Evolutionary conservation across 2,888 invertebrate genomes (phyloP).

Genomic region (Plebejus anna): DNA sequence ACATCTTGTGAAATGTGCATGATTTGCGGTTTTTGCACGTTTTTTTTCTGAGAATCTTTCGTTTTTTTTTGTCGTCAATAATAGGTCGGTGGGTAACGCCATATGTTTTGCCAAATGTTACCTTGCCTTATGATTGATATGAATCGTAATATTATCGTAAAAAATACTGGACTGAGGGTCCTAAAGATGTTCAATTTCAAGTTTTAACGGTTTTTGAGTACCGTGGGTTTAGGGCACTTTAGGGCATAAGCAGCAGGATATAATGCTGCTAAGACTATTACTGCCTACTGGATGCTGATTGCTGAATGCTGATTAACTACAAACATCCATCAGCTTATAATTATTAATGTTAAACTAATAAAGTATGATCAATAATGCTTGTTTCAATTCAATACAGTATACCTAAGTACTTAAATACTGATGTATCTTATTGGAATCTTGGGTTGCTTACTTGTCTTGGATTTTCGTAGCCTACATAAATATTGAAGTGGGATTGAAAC

Average conservation of each 20-base stretch:
- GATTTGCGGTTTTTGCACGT: constrained; percentile 28
- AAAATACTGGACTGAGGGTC: background rate
- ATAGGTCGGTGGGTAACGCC: constrained; percentile 13
- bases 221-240: background rate
- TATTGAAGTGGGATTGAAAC: too few species aligned
- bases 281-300: too few species aligned
- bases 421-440: too few species aligned
- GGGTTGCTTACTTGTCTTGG: too few species aligned
- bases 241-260: too few species aligned
- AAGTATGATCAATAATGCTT: too few species aligned
- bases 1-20: constrained; percentile 27
- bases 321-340: background rate
- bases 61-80: constrained; percentile 4
- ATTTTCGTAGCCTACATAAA: too few species aligned
- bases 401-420: too few species aligned
- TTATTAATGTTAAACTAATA: too few species aligned
- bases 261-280: too few species aligned
- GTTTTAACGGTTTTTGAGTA: background rate
- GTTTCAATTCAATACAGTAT: too few species aligned
- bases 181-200: background rate
- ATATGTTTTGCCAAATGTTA: constrained; percentile 19
- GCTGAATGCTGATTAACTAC: too few species aligned
- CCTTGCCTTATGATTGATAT: constrained; percentile 5
- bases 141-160: background rate
- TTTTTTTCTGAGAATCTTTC: constrained; percentile 27